phyloP scores from a whole-genome alignment of 2,113 vertebrate species.

The Microtus pennsylvanicus region DNA sequence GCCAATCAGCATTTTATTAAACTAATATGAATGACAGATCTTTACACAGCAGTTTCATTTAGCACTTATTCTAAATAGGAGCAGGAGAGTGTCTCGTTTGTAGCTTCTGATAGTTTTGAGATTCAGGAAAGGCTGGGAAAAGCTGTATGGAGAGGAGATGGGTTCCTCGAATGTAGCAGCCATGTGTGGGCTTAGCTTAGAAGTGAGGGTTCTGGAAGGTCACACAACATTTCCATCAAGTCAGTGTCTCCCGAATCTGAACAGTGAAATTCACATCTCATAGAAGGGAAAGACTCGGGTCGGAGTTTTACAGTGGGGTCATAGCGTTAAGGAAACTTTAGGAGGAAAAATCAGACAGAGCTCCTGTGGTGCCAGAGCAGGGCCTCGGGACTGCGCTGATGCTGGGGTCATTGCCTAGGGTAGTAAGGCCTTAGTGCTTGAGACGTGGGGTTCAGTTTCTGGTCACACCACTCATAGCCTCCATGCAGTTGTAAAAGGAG shows the following conservation, averaged over 20 bases:
- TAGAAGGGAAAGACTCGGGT: neutral
- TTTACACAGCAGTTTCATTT: neutral
- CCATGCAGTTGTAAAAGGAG: neutral
- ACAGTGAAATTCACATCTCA: neutral
- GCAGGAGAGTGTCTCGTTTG: neutral
- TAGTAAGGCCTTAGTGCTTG: neutral
- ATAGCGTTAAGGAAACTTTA: neutral
- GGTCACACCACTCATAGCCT: neutral
- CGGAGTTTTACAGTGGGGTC: too few relatives aligned
- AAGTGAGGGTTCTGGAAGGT: neutral
- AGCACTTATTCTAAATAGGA: neutral
- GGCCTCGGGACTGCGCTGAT: neutral
- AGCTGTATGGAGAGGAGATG: neutral
- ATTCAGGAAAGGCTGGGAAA: neutral
- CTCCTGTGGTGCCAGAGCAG: neutral
- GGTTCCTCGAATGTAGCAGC: neutral
- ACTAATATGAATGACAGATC: too few relatives aligned
- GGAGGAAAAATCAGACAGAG: neutral
- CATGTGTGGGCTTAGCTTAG: too few relatives aligned
- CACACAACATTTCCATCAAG: neutral
- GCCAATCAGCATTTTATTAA: too few relatives aligned
- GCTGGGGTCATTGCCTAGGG: neutral
- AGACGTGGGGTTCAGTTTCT: neutral
- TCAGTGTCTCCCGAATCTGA: neutral
- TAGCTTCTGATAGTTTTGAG: neutral